These are phyloP conservation scores for Acrocyrtus sp. DNA, from an alignment of 2,888 invertebrate genomes.

Conservation along the genomic window DNA sequence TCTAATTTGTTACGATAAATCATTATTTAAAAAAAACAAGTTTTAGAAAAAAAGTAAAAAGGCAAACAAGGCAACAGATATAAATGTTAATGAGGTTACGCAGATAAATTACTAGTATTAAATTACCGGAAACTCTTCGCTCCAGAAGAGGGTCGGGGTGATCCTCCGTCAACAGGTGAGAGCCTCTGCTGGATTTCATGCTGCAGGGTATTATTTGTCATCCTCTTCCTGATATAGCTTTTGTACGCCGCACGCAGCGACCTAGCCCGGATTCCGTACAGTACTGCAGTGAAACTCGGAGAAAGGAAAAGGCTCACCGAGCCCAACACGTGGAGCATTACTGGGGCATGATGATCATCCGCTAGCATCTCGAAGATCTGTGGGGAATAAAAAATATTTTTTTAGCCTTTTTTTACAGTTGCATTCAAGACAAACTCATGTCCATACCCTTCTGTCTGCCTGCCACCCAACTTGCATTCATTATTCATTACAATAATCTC, in stretches of 20 bases:
- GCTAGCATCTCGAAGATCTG: constrained; percentile 53
- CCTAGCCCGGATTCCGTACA: constrained; percentile 62
- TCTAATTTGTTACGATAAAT: no score
- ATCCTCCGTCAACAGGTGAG: constrained; percentile 63
- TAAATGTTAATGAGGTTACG: no score
- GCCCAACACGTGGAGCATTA: constrained; percentile 50
- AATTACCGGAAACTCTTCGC: constrained; percentile 63
- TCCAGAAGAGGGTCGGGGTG: constrained; percentile 62
- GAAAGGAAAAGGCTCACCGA: constrained; percentile 59
- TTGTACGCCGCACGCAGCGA: constrained; percentile 62
- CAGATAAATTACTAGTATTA: no score
- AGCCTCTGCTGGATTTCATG: constrained; percentile 63
- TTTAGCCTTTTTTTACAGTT: neutral
- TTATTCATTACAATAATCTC: no score
- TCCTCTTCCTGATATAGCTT: constrained; percentile 62
- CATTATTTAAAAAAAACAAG: neutral
- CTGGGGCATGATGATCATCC: constrained; percentile 54
- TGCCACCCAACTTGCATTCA: no score
- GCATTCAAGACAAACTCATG: no score
- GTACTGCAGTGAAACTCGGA: constrained; percentile 60
- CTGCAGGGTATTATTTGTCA: constrained; percentile 63
- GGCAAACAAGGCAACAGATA: neutral
- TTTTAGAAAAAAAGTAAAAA: neutral
- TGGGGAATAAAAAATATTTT: neutral
- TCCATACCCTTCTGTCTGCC: no score